Evolutionary conservation across 1,140 invertebrate genomes (phyloP).

Genomic region (Trichonephila inaurata): DNA sequence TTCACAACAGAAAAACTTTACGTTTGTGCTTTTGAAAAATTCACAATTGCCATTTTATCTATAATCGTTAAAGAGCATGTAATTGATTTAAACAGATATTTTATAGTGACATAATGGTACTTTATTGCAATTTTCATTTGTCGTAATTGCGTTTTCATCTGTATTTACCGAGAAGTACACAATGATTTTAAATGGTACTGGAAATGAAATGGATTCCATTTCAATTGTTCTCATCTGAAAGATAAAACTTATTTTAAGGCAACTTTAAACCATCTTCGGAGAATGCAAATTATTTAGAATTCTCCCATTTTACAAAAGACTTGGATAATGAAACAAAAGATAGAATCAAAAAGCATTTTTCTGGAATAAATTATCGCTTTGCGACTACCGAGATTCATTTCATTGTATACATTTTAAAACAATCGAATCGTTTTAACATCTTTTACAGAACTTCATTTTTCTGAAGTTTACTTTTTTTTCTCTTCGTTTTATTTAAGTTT

Average conservation of each 20-base stretch:
- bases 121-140: not conserved
- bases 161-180: not conserved
- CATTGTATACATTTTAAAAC: not conserved
- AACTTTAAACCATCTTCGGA: not conserved
- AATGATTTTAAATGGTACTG: not conserved
- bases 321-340: slow-evolving; percentile 2
- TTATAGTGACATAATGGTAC: too few species aligned
- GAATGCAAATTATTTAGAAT: slow-evolving; percentile 15
- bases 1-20: too few species aligned
- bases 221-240: not conserved
- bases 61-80: too few species aligned
- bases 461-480: not conserved
- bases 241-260: not conserved
- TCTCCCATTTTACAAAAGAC: not conserved
- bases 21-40: too few species aligned
- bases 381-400: not conserved
- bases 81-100: too few species aligned
- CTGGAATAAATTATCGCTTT: not conserved
- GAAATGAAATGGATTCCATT: slow-evolving; percentile 3
- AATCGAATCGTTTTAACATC: slow-evolving; percentile 4
- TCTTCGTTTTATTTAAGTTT: not conserved
- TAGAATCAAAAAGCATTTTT: not conserved
- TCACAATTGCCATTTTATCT: too few species aligned
- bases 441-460: not conserved
- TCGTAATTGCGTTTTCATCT: not conserved